Percentiles rank a stretch among this genome's conserved stretches.
Conservation (phyloP, 2,113 vertebrate genomes). For the human region DNA sequence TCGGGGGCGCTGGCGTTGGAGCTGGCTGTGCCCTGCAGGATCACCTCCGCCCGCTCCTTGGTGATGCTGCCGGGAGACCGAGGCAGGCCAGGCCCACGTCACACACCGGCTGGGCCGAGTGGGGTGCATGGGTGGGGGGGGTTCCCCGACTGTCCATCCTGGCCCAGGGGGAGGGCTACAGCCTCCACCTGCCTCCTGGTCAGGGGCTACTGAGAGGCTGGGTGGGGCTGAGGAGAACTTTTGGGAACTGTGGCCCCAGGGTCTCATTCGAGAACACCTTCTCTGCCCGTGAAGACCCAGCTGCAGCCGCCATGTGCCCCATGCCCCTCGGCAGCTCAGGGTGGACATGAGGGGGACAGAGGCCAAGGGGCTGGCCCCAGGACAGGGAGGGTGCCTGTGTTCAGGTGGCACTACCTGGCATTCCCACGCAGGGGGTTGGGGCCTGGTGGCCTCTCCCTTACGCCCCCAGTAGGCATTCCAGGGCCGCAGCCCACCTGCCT, state of each 20-base stretch:
- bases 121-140: too few species aligned
- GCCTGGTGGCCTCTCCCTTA: background rate
- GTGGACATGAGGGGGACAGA: background rate
- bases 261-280: background rate
- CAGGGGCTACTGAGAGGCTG: background rate
- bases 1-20: conserved; percentile 86
- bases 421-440: too few species aligned
- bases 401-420: background rate
- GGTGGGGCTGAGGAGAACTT: background rate
- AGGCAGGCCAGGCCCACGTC: fast-evolving
- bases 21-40: conserved; percentile 94
- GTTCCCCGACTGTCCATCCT: background rate
- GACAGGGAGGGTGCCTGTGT: background rate
- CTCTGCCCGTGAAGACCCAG: background rate
- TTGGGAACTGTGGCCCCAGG: background rate
- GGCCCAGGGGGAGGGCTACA: background rate
- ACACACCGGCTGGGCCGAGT: background rate
- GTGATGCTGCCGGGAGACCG: conserved; percentile 86
- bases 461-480: too few species aligned
- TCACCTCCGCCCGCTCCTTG: conserved; percentile 94
- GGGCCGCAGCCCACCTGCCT: background rate
- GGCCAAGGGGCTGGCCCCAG: background rate
- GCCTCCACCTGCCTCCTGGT: background rate
- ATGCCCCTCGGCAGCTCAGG: background rate
- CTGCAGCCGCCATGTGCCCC: background rate